Evolutionary conservation across 2,113 vertebrate species (phyloP).

Genomic region (Platysteira castanea): DNA sequence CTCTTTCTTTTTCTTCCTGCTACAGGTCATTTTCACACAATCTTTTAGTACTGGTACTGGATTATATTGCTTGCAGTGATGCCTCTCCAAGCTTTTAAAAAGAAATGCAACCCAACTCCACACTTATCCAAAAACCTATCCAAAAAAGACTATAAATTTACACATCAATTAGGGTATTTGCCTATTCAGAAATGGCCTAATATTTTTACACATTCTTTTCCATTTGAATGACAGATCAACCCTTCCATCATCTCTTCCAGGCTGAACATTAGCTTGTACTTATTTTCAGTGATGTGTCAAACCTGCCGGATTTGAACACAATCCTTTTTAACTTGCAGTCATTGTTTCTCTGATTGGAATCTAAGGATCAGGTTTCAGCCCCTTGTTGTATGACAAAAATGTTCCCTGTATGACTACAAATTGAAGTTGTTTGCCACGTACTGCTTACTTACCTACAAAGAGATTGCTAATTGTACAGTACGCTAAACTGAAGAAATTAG

Average conservation of each 20-base stretch:
- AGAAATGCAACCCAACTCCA: not conserved
- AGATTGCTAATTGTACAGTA: not conserved
- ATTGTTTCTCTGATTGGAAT: not conserved
- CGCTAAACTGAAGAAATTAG: not conserved
- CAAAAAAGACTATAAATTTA: not conserved
- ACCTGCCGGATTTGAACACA: rapidly evolving
- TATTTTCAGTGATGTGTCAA: not conserved
- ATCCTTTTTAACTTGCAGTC: not conserved
- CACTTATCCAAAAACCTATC: not conserved
- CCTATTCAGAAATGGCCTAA: not conserved
- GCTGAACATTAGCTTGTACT: not conserved
- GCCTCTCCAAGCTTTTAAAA: not conserved
- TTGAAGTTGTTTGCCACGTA: not conserved
- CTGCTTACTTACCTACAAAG: not conserved
- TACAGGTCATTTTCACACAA: not conserved
- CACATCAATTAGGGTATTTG: not conserved
- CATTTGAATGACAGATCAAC: not conserved
- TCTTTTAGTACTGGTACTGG: not conserved
- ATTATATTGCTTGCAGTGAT: not conserved
- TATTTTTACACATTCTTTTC: not conserved
- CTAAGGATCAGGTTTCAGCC: not conserved
- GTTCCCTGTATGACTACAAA: not conserved
- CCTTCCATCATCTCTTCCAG: not conserved
- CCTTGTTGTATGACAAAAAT: not conserved
- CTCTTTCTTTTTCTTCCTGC: not conserved